phyloP scores from a whole-genome alignment of 2,797 vertebrate genomes.

The Pelochelys cantorii region DNA sequence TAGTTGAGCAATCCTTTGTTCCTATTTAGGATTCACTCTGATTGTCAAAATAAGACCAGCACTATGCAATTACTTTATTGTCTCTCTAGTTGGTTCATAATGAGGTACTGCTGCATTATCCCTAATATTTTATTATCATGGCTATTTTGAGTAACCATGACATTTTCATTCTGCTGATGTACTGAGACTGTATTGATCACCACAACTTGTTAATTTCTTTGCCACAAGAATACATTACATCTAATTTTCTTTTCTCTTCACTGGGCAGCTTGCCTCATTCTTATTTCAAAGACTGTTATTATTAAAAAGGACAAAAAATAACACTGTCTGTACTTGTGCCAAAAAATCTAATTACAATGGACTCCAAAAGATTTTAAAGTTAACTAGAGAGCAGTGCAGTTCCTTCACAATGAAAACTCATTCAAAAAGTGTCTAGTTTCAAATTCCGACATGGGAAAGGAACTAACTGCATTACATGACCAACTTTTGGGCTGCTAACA shows the following conservation, averaged over 20 bases:
- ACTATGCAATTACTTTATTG: slow-evolving; percentile 24
- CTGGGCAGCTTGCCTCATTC: background rate
- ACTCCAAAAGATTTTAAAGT: background rate
- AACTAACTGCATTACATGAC: background rate
- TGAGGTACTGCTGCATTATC: background rate
- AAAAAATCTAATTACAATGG: background rate
- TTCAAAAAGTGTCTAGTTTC: background rate
- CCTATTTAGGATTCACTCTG: background rate
- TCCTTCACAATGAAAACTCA: background rate
- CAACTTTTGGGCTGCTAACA: background rate
- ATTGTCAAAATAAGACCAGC: background rate
- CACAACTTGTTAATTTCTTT: slow-evolving; percentile 18
- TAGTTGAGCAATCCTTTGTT: background rate
- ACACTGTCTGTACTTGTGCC: background rate
- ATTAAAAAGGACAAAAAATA: background rate
- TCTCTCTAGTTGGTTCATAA: slow-evolving; percentile 19
- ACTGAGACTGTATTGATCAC: background rate
- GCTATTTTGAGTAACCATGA: slow-evolving; percentile 34
- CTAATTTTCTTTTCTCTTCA: background rate
- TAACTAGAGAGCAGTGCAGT: background rate
- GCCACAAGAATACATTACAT: background rate
- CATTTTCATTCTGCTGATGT: slow-evolving; percentile 5
- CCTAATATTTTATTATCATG: background rate
- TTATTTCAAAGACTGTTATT: background rate
- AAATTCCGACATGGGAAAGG: background rate